Evolutionary conservation across 2,797 vertebrate genomes (phyloP), one percentile per base, ranked within the genome.

Genomic region (Sternotherus odoratus): DNA sequence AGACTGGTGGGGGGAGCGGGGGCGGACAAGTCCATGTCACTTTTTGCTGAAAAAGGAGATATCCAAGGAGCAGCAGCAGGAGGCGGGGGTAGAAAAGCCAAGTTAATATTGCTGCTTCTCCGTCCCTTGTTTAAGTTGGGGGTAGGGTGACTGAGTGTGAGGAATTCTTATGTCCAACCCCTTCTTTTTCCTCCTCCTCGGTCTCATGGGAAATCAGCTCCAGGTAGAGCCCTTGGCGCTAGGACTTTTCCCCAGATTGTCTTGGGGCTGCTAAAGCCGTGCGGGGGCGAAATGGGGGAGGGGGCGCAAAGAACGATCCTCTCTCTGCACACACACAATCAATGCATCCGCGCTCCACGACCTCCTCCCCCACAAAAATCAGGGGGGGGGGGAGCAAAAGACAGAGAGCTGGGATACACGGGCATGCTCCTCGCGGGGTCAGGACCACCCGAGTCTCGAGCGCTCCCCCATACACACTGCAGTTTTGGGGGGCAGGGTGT

Each of bases 81-180:
- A 54, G 36, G 51, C 12, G 72, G 36, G n/a, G 28, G n/a, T 30
- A 83, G 51, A 39, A 48, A 77, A 77, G 56, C 77, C 24, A 75
- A 77, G 53, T 79, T 49, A 80, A 84, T 63, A 26, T n/a, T 16
- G 63, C 49, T 21, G 85, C 48, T 80, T 80, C 49, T 54, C 26
- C 69, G 51, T 53, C 46, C 26, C 90, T 88, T 80, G 66, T 66
- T 88, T 84, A 80, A 91, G 80, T 33, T 48, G 89, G 79, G 85
- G 85, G 85, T 48, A 80, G 81, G 77, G 77, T 26, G 53, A 80
- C 54, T 49, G 63, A 88, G 77, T 33, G n/a, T 11, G 39, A 66
- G n/a, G 63, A n/a, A 66, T 66, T 9, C 33, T 23, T 12, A 39
- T 39, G 36, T 23, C 63, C 63, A 69, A 23, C 63, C 63, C n/a